These are phyloP conservation scores for Cerastis rubricosa DNA, from an alignment of 2,888 invertebrate genomes.

Conservation along the genomic window DNA sequence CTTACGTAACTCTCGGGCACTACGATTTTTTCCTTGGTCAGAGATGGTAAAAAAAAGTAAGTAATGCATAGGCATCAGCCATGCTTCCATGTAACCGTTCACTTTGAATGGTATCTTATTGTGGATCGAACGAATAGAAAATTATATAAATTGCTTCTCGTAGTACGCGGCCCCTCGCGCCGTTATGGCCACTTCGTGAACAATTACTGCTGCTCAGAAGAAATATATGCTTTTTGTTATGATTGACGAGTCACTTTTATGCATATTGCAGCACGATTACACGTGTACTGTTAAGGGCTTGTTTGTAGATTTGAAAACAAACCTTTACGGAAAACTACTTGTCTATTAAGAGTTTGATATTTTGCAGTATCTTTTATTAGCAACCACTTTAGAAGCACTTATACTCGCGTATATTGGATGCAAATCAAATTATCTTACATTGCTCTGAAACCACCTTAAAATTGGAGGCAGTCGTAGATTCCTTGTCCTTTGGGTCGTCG, in stretches of 20 bases:
- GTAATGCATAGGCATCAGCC: constrained; percentile 82
- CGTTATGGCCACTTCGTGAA: constrained; percentile 76
- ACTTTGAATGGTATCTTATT: constrained; percentile 82
- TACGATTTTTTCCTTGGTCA: constrained; percentile 71
- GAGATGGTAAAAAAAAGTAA: constrained; percentile 80
- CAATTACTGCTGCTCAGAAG: constrained; percentile 74
- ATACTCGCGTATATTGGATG: not conserved
- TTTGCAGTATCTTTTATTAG: not conserved
- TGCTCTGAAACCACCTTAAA: not conserved
- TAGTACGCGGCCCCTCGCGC: constrained; percentile 74
- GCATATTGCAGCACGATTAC: constrained; percentile 41
- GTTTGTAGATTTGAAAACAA: constrained; percentile 22
- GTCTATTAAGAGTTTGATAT: not conserved
- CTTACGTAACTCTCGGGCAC: constrained; percentile 72
- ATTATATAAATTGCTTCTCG: constrained; percentile 86
- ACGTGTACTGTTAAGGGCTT: constrained; percentile 24
- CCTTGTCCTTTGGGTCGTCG: not conserved
- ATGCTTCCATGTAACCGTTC: constrained; percentile 78
- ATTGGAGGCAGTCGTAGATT: not conserved
- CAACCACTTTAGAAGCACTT: not conserved
- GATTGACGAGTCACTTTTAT: constrained; percentile 57
- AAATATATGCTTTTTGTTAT: constrained; percentile 73
- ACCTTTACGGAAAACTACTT: not conserved
- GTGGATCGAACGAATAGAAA: constrained; percentile 82
- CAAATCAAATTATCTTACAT: not conserved